These are phyloP conservation scores for Sakesphorus luctuosus DNA, from an alignment of 2,113 vertebrate species.

Conservation along the genomic window DNA sequence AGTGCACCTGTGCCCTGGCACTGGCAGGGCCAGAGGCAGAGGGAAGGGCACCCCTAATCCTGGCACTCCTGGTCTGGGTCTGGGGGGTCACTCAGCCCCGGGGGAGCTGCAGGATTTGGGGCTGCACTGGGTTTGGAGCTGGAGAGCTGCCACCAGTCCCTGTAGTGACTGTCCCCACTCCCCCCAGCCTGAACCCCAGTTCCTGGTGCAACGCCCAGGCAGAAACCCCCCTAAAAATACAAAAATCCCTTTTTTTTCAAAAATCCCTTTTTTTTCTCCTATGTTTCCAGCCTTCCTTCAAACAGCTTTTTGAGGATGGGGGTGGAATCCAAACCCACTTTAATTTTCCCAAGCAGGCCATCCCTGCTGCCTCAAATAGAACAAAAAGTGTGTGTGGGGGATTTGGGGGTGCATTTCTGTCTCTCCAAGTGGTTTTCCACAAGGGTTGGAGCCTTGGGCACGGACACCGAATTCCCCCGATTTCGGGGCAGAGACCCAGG, in stretches of 20 bases:
- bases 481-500: rapidly evolving
- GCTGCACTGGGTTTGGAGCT: not conserved
- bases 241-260: not conserved
- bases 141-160: not conserved
- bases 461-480: not conserved
- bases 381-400: not conserved
- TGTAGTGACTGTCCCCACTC: rapidly evolving
- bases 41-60: not conserved
- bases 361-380: not conserved
- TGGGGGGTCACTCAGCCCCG: rapidly evolving
- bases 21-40: not conserved
- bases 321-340: not conserved
- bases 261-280: not conserved
- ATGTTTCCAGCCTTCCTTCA: not conserved
- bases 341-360: not conserved
- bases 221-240: not conserved
- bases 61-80: not conserved
- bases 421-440: rapidly evolving
- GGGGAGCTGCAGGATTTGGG: not conserved
- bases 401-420: not conserved
- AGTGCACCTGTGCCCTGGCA: not conserved
- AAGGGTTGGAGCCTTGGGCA: rapidly evolving
- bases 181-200: not conserved
- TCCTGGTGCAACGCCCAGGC: not conserved
- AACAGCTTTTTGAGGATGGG: not conserved